Base-by-base conservation (phyloP, 2,888 invertebrate genomes). In the Nysson spinosus region DNA sequence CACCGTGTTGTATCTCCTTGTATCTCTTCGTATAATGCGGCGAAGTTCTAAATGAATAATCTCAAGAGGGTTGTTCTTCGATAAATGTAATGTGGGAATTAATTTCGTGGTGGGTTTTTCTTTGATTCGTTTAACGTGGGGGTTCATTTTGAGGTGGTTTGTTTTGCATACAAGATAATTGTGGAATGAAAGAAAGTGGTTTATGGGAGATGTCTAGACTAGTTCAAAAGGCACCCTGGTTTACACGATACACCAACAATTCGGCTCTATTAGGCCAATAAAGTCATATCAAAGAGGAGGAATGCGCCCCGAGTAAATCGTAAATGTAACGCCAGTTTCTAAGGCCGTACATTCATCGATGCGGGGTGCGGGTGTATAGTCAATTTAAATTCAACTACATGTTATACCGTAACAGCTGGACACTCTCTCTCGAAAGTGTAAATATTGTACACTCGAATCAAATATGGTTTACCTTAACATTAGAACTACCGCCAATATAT, bases 201-300 rank as follows among this genome's bases (percentile, higher is more conserved):
- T 58, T 49, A 32, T 51, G 28, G 14, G 50, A 70, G 62, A 54
- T 26, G 61, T 68, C 68, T 68, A 60, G 55, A 63, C 72, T 62
- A 62, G 55, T 32, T 37, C 30, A 43, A 37, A 22, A 44, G 35
- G 42, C 47, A 54, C 35, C 34, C 62, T 24, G 34, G 61, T 75
- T 72, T 63, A 57, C 69, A 57, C 72, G 70, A 70, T 75, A 67
- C 60, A 35, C n/a, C 57, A 56, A 70, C 62, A 70, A 73, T 72
- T 75, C 67, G 75, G 67, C 43, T 70, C 72, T 67, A 75, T 75
- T 75, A 75, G 67, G 40, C 64, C 64, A 72, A 75, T 75, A 67
- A 65, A 75, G 64, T 70, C 40, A 16, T 72, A 75, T 75, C 50
- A 75, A 68, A 65, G 75, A 75, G 64, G 49, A 75, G 68, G 68